Evolutionary conservation across 1,140 invertebrate genomes (phyloP).

Genomic region (Coelopa frigida): DNA sequence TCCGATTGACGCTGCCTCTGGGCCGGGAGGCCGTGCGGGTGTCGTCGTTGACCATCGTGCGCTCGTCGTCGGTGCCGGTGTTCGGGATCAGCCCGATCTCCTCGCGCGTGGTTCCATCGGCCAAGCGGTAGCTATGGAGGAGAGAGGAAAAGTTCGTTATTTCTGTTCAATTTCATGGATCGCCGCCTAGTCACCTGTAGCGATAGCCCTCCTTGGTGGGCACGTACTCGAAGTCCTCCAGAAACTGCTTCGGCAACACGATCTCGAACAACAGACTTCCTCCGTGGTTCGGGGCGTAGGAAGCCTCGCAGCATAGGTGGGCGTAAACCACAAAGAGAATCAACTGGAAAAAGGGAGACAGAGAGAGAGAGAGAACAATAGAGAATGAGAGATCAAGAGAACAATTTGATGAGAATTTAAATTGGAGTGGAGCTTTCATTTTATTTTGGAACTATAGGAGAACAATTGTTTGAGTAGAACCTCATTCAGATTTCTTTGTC

Average conservation of each 20-base stretch:
- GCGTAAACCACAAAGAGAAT: too few species aligned
- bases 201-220: conserved; percentile 32
- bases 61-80: conserved; percentile 22
- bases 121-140: conserved; percentile 24
- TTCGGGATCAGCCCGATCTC: conserved; percentile 28
- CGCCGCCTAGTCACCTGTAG: conserved; percentile 22
- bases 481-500: too few species aligned
- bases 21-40: conserved; percentile 17
- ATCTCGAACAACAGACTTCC: conserved; percentile 24
- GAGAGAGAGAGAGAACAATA: too few species aligned
- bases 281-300: conserved; percentile 24
- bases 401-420: too few species aligned
- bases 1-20: too few species aligned
- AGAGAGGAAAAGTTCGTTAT: conserved; percentile 1
- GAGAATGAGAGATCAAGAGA: too few species aligned
- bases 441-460: too few species aligned
- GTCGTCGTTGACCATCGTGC: conserved; percentile 25
- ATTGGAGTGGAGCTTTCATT: too few species aligned
- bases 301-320: conserved; percentile 7
- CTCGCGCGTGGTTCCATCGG: conserved; percentile 30
- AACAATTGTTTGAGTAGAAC: too few species aligned
- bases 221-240: conserved; percentile 36
- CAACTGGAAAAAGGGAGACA: too few species aligned
- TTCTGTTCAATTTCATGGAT: not conserved
- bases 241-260: conserved; percentile 24